Conservation (phyloP, 2,888 invertebrate genomes). For the Drosophila paucipuncta region DNA sequence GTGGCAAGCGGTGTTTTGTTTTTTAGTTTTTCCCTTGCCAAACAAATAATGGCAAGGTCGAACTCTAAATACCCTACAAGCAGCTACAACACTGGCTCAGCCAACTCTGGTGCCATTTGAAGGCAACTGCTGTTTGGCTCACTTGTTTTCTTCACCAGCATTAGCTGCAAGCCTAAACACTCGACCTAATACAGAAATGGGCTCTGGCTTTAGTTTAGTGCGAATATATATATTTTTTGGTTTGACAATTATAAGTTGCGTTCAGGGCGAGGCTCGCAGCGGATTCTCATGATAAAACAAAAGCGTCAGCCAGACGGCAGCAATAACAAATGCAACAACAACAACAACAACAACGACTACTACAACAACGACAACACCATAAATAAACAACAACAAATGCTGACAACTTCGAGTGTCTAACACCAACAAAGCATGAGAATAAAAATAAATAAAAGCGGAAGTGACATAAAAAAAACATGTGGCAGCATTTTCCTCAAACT, state of each 20-base stretch:
- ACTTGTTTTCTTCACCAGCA: background rate
- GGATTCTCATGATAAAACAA: constrained; percentile 57
- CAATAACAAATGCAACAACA: constrained; percentile 39
- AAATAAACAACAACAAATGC: constrained; percentile 16
- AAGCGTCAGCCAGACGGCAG: constrained; percentile 41
- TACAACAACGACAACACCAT: constrained; percentile 12
- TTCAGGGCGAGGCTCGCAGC: background rate
- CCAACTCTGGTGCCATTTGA: background rate
- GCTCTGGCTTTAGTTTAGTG: constrained; percentile 6
- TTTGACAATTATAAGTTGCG: constrained; percentile 70
- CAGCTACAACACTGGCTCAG: background rate
- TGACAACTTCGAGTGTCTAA: constrained; percentile 43
- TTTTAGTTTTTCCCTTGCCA: constrained; percentile 22
- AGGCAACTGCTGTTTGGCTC: background rate
- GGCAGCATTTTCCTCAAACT: constrained; percentile 65
- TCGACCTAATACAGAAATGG: constrained; percentile 46
- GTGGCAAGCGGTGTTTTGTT: constrained; percentile 20
- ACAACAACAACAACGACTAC: constrained; percentile 7
- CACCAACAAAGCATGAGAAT: constrained; percentile 38
- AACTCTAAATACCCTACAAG: constrained; percentile 12
- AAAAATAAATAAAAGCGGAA: constrained; percentile 73
- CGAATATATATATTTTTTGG: background rate
- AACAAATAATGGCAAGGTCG: constrained; percentile 5
- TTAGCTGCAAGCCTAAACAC: constrained; percentile 17
- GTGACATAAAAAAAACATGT: constrained; percentile 77